A percentile compares a stretch with the other conserved stretches of the same genome.
Conservation (phyloP, 2,888 invertebrate species). For the Luperina nickerlii region DNA sequence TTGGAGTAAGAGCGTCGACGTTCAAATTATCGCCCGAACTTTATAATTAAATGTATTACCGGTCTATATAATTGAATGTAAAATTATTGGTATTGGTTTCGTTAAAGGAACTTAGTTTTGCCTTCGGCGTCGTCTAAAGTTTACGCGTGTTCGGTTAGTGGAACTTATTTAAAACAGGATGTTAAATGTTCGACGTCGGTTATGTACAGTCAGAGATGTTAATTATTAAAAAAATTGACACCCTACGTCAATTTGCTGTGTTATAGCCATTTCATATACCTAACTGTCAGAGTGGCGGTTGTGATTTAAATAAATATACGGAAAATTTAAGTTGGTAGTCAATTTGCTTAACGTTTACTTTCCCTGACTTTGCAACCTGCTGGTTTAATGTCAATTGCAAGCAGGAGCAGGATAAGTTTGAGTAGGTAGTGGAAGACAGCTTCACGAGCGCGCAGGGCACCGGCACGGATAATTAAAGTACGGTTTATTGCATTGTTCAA, state of each 20-base stretch:
- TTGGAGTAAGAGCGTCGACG: not conserved
- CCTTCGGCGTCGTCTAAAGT: slow-evolving; percentile 6
- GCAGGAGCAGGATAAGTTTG: not conserved
- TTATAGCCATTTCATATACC: not conserved
- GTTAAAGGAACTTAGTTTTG: not conserved
- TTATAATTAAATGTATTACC: no score
- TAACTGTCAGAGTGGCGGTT: not conserved
- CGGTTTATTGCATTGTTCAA: no score
- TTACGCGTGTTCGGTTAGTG: not conserved
- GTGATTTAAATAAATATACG: not conserved
- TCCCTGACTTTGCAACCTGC: not conserved
- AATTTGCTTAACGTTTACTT: not conserved
- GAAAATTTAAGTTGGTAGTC: not conserved
- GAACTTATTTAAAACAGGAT: slow-evolving; percentile 28
- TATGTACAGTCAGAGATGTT: not conserved
- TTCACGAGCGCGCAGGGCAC: no score
- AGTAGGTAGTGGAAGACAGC: not conserved
- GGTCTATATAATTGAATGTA: slow-evolving; percentile 5
- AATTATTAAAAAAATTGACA: not conserved
- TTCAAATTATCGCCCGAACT: slow-evolving; percentile 1
- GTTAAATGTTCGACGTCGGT: not conserved
- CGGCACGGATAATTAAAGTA: no score
- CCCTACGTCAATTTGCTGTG: not conserved
- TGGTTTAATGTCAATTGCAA: not conserved
- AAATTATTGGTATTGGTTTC: slow-evolving; percentile 21